Conservation (phyloP, 2,797 vertebrate genomes). For the Gobio occitaniae region DNA sequence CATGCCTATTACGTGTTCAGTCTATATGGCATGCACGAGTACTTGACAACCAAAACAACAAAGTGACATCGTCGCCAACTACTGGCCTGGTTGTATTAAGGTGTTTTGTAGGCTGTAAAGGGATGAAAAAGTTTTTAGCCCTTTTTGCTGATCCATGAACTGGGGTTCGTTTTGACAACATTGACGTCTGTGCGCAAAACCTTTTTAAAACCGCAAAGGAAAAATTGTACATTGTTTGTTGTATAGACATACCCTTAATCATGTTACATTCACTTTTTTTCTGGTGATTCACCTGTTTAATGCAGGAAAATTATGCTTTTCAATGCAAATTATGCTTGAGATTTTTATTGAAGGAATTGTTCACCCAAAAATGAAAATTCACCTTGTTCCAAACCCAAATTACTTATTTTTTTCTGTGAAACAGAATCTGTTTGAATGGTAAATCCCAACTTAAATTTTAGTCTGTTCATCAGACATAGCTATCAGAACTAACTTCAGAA, state of each 20-base stretch:
- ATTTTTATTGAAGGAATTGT: not conserved
- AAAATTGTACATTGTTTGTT: no score
- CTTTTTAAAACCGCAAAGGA: not conserved
- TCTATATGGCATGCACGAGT: no score
- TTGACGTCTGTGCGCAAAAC: accelerated
- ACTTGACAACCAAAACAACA: no score
- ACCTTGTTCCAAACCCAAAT: not conserved
- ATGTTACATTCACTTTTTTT: not conserved
- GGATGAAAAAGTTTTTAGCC: not conserved
- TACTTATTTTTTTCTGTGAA: not conserved
- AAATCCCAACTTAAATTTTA: not conserved
- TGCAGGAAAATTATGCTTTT: not conserved
- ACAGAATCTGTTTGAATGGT: not conserved
- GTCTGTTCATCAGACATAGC: not conserved
- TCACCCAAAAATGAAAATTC: not conserved
- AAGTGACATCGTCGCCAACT: no score
- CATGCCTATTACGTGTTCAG: not conserved
- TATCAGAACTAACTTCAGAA: not conserved
- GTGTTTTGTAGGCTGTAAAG: no score
- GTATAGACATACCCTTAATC: no score
- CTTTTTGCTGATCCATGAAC: not conserved
- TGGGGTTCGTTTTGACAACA: not conserved
- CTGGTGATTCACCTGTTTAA: not conserved
- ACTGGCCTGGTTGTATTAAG: no score
- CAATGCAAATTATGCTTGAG: not conserved